These are phyloP conservation scores for Garra rufa DNA, from an alignment of 2,113 vertebrate species.

Conservation along the genomic window DNA sequence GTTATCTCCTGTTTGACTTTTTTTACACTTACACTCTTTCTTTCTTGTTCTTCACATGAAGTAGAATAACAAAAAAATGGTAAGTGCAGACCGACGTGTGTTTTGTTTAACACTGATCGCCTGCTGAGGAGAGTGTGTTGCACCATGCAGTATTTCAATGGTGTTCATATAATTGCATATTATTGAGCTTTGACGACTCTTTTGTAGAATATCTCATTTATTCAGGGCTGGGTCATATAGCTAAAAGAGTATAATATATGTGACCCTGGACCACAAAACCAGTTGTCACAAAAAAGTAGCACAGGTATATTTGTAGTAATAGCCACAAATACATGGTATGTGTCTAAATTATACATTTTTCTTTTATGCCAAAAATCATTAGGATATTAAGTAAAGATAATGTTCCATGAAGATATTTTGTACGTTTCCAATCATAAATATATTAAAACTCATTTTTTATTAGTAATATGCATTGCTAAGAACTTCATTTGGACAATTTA, in stretches of 20 bases:
- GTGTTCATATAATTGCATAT: not conserved
- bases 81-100: slow-evolving; percentile 79
- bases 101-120: slow-evolving; percentile 66
- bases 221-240: not conserved
- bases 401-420: no score
- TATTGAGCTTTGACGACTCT: not conserved
- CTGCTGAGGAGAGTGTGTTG: slow-evolving; percentile 30
- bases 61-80: slow-evolving; percentile 91
- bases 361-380: no score
- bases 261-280: no score
- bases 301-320: no score
- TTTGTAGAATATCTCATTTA: not conserved
- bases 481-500: no score
- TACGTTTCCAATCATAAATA: no score
- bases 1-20: slow-evolving; percentile 80
- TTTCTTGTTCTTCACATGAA: slow-evolving; percentile 87
- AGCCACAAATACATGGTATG: no score
- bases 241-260: not conserved
- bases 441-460: no score
- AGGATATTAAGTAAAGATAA: no score
- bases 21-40: slow-evolving; percentile 73
- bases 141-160: slow-evolving; percentile 13
- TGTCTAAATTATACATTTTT: no score
- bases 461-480: no score
- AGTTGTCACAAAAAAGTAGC: no score